These are phyloP conservation scores for Heliconius aoede DNA, from an alignment of 2,888 invertebrate species.

Conservation along the genomic window DNA sequence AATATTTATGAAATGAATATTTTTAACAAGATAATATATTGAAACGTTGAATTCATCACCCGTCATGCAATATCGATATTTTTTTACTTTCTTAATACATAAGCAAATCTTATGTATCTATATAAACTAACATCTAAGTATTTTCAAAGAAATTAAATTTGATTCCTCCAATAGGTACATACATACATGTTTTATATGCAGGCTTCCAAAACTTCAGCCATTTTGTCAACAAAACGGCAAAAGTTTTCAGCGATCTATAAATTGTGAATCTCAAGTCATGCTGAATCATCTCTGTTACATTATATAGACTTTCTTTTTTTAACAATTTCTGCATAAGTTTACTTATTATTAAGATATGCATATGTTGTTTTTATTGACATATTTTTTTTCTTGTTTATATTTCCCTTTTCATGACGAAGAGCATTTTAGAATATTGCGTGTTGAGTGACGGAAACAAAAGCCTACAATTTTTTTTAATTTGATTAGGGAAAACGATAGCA, in stretches of 20 bases:
- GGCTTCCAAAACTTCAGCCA: slow-evolving; percentile 9
- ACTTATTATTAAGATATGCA: neutral
- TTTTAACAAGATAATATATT: no score
- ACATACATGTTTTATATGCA: slow-evolving; percentile 1
- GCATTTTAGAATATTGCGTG: neutral
- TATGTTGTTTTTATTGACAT: neutral
- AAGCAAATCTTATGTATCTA: no score
- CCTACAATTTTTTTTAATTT: no score
- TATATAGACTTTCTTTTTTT: neutral
- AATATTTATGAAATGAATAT: no score
- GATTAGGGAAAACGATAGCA: no score
- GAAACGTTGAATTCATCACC: no score
- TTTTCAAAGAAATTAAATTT: neutral
- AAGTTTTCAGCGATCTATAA: slow-evolving; percentile 18
- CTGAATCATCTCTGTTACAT: neutral
- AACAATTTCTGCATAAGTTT: neutral
- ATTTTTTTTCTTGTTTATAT: neutral
- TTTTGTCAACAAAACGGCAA: slow-evolving; percentile 12
- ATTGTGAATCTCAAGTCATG: neutral
- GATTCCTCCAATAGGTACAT: neutral
- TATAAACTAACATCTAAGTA: neutral
- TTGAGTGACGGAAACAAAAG: no score
- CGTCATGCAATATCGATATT: neutral
- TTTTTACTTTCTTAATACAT: no score
- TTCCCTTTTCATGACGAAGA: neutral